Percentiles rank a stretch among this genome's conserved stretches.
phyloP scores from a whole-genome alignment of 2,113 vertebrate genomes.

The Engystomops pustulosus region DNA sequence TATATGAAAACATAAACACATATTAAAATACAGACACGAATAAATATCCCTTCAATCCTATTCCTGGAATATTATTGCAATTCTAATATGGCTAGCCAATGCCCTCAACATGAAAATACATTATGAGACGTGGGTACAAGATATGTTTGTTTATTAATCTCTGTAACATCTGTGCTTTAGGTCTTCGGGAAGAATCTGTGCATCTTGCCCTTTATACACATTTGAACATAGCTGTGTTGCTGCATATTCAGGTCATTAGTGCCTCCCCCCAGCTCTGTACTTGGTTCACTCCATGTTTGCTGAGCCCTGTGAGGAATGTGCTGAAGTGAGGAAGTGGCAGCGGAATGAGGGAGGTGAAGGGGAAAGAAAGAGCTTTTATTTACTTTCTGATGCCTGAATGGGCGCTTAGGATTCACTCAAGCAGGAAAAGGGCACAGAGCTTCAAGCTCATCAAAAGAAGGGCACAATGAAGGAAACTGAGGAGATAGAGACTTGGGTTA shows the following conservation, averaged over 20 bases:
- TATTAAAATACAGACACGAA: too few species aligned
- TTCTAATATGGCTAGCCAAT: not conserved
- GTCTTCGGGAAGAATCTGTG: too few species aligned
- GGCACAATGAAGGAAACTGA: not conserved
- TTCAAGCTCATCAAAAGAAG: conserved; percentile 26
- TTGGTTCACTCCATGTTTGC: conserved; percentile 58
- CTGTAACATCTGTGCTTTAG: not conserved
- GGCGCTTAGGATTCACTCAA: conserved; percentile 51
- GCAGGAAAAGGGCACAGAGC: conserved; percentile 4
- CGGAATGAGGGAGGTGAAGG: not conserved
- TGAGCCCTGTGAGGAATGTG: conserved; percentile 56
- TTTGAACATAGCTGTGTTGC: too few species aligned
- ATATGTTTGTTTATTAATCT: too few species aligned
- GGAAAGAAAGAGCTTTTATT: conserved; percentile 50
- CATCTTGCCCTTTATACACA: too few species aligned
- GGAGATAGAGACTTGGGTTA: not conserved
- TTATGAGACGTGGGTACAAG: not conserved
- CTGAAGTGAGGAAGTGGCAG: conserved; percentile 47
- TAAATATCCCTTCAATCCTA: not conserved
- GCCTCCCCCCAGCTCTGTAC: conserved; percentile 7
- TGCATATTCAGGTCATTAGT: conserved; percentile 12
- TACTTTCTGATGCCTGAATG: conserved; percentile 57
- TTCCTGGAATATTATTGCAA: not conserved
- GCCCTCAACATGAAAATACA: not conserved
- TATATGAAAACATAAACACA: too few species aligned